A percentile compares a stretch with the other conserved stretches of the same genome.
These are phyloP conservation scores for Melitaea athalia DNA, from an alignment of 2,888 invertebrate genomes.

Conservation along the genomic window DNA sequence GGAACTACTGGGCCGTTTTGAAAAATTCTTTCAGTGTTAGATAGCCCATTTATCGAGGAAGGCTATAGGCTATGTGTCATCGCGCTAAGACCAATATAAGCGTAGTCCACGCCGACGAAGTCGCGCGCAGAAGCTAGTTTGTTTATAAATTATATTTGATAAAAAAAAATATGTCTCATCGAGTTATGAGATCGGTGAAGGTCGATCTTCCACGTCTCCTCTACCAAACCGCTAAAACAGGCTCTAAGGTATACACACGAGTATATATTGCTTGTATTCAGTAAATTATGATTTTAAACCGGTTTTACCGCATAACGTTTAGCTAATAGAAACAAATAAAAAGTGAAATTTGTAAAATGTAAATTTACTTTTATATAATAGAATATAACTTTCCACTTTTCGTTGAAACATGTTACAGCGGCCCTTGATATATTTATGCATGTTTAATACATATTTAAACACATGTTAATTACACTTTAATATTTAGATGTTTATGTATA, in stretches of 20 bases:
- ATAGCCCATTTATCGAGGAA: too few relatives aligned
- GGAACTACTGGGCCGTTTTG: too few relatives aligned
- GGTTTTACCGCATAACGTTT: conserved; percentile 12
- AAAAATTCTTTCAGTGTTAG: too few relatives aligned
- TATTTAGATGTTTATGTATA: not conserved
- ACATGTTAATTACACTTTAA: not conserved
- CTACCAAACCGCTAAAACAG: too few relatives aligned
- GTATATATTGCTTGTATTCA: not conserved
- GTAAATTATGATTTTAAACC: not conserved
- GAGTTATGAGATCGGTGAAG: too few relatives aligned
- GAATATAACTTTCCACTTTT: conserved; percentile 36
- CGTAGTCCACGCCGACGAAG: too few relatives aligned
- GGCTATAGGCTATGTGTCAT: too few relatives aligned
- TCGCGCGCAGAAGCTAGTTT: too few relatives aligned
- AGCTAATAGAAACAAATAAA: conserved; percentile 35
- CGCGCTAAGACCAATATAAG: too few relatives aligned
- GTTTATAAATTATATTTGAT: too few relatives aligned
- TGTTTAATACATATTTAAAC: conserved; percentile 2
- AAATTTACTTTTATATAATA: conserved; percentile 42
- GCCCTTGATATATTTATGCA: conserved; percentile 21
- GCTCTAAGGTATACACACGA: not conserved
- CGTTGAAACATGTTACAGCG: conserved; percentile 3
- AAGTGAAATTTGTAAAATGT: conserved; percentile 44
- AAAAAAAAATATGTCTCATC: too few relatives aligned
- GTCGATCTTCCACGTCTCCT: too few relatives aligned